Evolutionary conservation across 2,113 vertebrate genomes (phyloP), one percentile per base, ranked within the genome.

Genomic region (Tachycineta bicolor): DNA sequence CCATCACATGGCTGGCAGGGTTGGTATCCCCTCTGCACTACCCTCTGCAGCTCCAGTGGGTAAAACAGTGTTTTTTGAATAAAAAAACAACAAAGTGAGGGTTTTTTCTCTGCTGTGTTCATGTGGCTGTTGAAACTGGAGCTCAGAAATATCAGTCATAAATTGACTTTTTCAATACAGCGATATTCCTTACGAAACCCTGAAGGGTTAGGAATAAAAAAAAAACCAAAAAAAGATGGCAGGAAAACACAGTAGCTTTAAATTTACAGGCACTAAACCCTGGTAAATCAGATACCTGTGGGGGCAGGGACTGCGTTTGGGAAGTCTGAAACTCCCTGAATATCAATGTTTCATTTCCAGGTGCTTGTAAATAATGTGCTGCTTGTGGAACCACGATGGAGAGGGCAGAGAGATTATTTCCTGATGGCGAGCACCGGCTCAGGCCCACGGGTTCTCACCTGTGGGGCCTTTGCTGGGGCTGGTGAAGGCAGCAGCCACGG

Each of bases 361-460:
- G 31, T 87, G 56, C 53, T 52, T 64, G 44, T 71, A 68, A 95
- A 58, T 46, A 82, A 68, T 3, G 24, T 50, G 58, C 62, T 82
- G 50, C 44, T 75, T 0, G 0, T 65, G 65, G 76, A 84, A 17
- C 58, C 0, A 3, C 2, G 18, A 22, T 1, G 6, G 68, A 75
- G 60, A 52, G 39, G n/a, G 29, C 47, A 58, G 31, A 44, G 21
- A 43, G 33, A 12, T n/a, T 11, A n/a, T 86, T 81, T 94, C 75
- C 11, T 77, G 53, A 11, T 28, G 75, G 52, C 46, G 59, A 80
- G 43, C 33, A 41, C 46, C 33, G 62, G 5, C 62, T 83, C 41
- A 20, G 50, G n/a, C 0, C 1, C 29, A 26, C 0, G 0, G 31
- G n/a, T 26, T 86, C 39, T 41, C 22, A 37, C 2, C 28, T 10